Evolutionary conservation across 1,140 invertebrate genomes (phyloP), one percentile per base, ranked within the genome.

Genomic region (Papilio helenus): DNA sequence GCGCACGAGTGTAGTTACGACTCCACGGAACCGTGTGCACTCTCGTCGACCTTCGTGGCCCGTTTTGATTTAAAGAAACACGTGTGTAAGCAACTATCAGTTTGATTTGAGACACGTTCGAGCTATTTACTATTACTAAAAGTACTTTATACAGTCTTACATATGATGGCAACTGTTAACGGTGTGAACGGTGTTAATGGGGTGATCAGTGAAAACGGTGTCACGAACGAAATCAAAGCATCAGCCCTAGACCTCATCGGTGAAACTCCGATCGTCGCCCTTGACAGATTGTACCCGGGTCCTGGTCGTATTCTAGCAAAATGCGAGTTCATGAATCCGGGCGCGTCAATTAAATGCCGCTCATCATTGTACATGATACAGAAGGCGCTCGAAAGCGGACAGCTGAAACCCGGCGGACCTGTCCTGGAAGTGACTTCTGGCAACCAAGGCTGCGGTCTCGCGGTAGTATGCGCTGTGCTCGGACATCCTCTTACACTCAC

Each of bases 301-400:
- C 92, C 92, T 1, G 92, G 92, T 12, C 76, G 92, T 20, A 90
- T 94, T 68, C 73, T 94, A 34, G 92, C 86, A 0, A 94, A 94
- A 90, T 94, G 92, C 84, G 92, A 94, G 76, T 94, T 92, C 51
- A 93, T 93, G 90, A 94, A 94, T 55, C 93, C 93, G 3, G 93
- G 92, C 72, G 93, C 89, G 23, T 94, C 93, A 2, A 89, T 94
- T 20, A 94, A 94, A 85, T 90, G 89, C 65, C 87, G 93, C 3
- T 93, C 93, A 8, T 92, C 93, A 3, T 42, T 93, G 20, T 82
- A 88, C 76, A 94, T 94, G 93, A 88, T 94, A 77, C 74, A 86
- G 29, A 83, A 86, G 29, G 93, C 93, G 12, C 78, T 80, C 1
- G 84, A 87, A 72, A 86, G 73, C 42, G 92, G 93, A 16, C 79